Conservation (phyloP, 2,888 invertebrate genomes). For the Aphodius sticticus region DNA sequence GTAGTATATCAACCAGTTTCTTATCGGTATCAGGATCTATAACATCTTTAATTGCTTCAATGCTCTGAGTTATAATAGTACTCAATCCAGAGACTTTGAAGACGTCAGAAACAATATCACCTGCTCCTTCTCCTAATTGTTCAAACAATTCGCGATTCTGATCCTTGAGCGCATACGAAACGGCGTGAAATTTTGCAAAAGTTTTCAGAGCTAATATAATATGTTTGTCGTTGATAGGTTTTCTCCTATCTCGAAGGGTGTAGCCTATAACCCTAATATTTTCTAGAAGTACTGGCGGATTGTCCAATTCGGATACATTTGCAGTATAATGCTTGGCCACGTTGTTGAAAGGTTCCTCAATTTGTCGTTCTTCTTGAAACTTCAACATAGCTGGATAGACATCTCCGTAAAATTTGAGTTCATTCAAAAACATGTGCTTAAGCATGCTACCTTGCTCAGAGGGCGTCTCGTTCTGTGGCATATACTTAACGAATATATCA, state of each 20-base stretch:
- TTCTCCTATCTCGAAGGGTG: constrained; percentile 31
- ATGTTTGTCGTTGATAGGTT: constrained; percentile 33
- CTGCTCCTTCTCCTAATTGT: constrained; percentile 9
- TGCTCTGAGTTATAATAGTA: neutral
- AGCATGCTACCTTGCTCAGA: no score
- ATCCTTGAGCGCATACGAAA: constrained; percentile 33
- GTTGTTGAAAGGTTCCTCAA: constrained; percentile 27
- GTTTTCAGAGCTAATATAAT: constrained; percentile 31
- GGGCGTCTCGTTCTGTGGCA: neutral
- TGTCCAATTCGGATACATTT: constrained; percentile 20
- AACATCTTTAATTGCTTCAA: constrained; percentile 10
- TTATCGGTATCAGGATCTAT: constrained; percentile 28
- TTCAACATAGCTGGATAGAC: constrained; percentile 26
- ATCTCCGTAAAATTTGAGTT: constrained; percentile 31
- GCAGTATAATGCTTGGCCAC: constrained; percentile 30
- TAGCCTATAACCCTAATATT: constrained; percentile 34
- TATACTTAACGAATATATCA: constrained; percentile 28
- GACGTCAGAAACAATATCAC: constrained; percentile 16
- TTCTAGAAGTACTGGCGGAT: constrained; percentile 31
- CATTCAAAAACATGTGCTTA: constrained; percentile 26
- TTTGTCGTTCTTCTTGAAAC: constrained; percentile 26
- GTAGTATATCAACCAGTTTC: constrained; percentile 12
- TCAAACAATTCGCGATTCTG: constrained; percentile 29
- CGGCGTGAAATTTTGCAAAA: constrained; percentile 36
- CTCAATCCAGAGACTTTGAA: neutral